Base-by-base conservation (phyloP, 2,888 invertebrate genomes). In the Lobophora halterata region DNA sequence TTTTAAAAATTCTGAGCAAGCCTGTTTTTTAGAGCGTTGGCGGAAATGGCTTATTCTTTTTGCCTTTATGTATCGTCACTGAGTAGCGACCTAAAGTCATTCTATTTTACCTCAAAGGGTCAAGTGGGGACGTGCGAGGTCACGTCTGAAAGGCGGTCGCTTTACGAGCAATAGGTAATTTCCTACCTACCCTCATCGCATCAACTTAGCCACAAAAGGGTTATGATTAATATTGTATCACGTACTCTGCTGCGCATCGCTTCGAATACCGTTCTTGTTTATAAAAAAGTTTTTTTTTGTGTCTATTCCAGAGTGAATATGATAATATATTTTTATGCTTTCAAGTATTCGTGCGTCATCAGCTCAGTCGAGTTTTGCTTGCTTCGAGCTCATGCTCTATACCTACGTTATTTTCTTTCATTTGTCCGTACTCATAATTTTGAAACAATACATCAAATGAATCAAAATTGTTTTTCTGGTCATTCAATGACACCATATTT, bases 101-200 rank as follows among this genome's bases (percentile, higher is more conserved):
- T 49, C 43, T 45, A 53, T 46, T 48, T 46, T 46, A 50, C 47
- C 46, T 46, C 62, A 51, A 55, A 61, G 68, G 68, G 68, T 67
- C 67, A 63, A 65, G 63, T 58, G 43, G 47, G 45, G 42, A 35
- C 50, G 51, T 46, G 41, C 37, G 52, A 54, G 64, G 55, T 51
- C 55, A 55, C 51, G 52, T 54, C 53, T 67, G 58, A 65, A 56
- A 65, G 62, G 61, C 59, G 55, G 54, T 49, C 54, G 55, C 48
- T 57, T 60, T 59, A 54, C 55, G 54, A 58, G 56, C 62, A 58
- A 61, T 67, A 66, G 53, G 62, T 62, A 64, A 66, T 66, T 66
- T 67, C 54, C 58, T 52, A 53, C 57, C 56, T 53, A 54, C 59
- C 55, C 53, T 51, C 46, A 41, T 58, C 55, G 52, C 46, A 53